Evolutionary conservation across 2,888 invertebrate genomes (phyloP), one percentile per base, ranked within the genome.

Genomic region (Drosophila suboccidentalis): DNA sequence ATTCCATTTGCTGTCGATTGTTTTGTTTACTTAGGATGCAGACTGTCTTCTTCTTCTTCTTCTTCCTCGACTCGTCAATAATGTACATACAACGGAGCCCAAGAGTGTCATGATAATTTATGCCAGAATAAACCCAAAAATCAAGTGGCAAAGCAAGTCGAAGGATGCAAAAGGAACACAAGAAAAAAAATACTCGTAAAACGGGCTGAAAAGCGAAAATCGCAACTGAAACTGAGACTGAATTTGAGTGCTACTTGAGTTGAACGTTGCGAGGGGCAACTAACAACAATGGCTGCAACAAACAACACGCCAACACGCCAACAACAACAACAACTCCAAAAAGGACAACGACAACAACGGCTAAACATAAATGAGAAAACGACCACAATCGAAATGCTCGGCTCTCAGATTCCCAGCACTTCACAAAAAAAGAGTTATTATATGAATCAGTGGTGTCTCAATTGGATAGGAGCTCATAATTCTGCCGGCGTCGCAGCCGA

Each of bases 11-110:
- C 47, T 44, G 36, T 55, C 62, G 47, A 73, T 63, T 77, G 80
- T 80, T 77, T 80, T 80, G 75, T 80, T 82, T 80, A 65, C 63
- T 54, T 73, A 76, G 82, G 82, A 57, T 17, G 19, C 32, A 36
- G 49, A 26, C 17, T 19, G 5, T 9, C 15, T 15, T 13, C n/a
- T 1, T 32, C 13, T 11, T 11, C 29, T 3, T 9, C 15, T 15
- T 13, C n/a, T 1, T 32, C 13, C 4, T 11, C 6, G 26, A 26
- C 26, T 1, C 13, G 50, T 50, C 50, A 50, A 50, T 50, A 50
- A 50, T 36, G 22, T 13, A 50, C 47, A 49, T 13, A 50, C 47
- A 49, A 50, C 17, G 34, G 13, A 51, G 36, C 15, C 19, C 17
- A 46, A 54, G 38, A 71, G 60, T 57, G 55, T 41, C 51, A 71